Base-by-base conservation (phyloP, 2,888 invertebrate species). In the Ctenicera cuprea region DNA sequence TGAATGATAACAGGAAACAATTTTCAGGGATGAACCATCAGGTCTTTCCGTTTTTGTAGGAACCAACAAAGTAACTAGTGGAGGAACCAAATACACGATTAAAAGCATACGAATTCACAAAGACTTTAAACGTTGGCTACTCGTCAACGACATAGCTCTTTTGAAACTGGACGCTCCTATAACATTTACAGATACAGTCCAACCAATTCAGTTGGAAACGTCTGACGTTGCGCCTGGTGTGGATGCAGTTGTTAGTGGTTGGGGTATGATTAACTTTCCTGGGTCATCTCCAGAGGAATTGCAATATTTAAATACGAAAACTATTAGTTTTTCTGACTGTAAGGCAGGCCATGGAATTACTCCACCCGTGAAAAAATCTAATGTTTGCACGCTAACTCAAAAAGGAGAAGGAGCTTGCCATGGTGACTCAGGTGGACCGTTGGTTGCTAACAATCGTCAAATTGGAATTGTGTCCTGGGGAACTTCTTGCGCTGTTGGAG, bases 311-410 rank as follows among this genome's bases (percentile, higher is more conserved):
- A 84, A 88, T 75, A 80, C 89, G 71, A 87, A 83, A 0, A 86
- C 89, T 0, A 80, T 91, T 14, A 89, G 86, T 64, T 88, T 89
- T 18, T 87, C 88, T 26, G 82, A 84, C 8, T 91, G 91, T 79
- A 87, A 70, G 54, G 0, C 2, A 2, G 1, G 14, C 2, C n/a
- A 43, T 83, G 9, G 5, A 5, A 3, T 8, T 33, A 1, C 7
- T 1, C 5, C 8, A 33, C 33, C 9, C 8, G 9, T 33, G 1
- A 8, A 1, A 8, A 9, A 4, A 1, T 5, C 86, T 0, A 89
- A 91, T 82, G 89, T 92, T 78, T 92, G 92, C 80, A 90, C 92
- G 0, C 84, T 90, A 14, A 91, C 90, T 33, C 88, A 85, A 91
- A 92, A 0, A 91, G 91, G 74, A 85, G 82, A 1, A 9, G 33